phyloP scores from a whole-genome alignment of 2,888 invertebrate genomes.

The Euproctis similis region DNA sequence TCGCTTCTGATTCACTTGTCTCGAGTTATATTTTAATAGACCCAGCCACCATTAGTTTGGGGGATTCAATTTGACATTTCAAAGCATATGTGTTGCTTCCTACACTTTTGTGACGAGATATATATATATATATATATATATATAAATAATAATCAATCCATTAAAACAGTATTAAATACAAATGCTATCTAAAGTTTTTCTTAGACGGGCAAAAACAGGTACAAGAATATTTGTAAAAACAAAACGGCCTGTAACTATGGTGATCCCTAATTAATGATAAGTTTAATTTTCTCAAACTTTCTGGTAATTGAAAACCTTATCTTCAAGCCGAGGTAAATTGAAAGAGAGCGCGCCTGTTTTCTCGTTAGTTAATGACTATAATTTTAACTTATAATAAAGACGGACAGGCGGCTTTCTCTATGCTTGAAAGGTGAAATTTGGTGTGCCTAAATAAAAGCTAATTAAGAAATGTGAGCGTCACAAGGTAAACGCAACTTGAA shows the following conservation, averaged over 20 bases:
- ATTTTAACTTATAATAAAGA: constrained; percentile 70
- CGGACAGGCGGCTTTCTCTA: constrained; percentile 64
- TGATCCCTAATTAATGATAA: constrained; percentile 4
- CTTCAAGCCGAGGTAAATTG: constrained; percentile 47
- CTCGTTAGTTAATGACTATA: constrained; percentile 64
- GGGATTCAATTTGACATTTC: too few species aligned
- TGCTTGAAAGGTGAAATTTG: constrained; percentile 60
- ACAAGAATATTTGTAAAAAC: too few species aligned
- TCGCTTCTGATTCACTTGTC: too few species aligned
- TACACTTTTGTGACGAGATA: too few species aligned
- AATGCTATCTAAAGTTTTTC: too few species aligned
- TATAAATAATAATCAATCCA: too few species aligned
- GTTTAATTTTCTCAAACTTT: constrained; percentile 30
- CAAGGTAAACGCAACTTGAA: constrained; percentile 44
- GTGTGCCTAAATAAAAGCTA: constrained; percentile 54
- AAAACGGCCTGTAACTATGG: not conserved
- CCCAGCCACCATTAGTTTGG: too few species aligned
- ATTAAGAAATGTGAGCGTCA: constrained; percentile 59
- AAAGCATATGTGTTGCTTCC: too few species aligned
- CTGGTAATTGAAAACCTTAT: constrained; percentile 43
- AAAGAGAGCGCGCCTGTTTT: constrained; percentile 52
- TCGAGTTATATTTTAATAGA: too few species aligned
- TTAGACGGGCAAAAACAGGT: too few species aligned
- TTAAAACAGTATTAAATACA: too few species aligned
- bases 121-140: too few species aligned